Percentiles rank a stretch among this genome's conserved stretches.
Evolutionary conservation across 2,888 invertebrate genomes (phyloP).

Genomic region (Synanthedon formicaeformis): DNA sequence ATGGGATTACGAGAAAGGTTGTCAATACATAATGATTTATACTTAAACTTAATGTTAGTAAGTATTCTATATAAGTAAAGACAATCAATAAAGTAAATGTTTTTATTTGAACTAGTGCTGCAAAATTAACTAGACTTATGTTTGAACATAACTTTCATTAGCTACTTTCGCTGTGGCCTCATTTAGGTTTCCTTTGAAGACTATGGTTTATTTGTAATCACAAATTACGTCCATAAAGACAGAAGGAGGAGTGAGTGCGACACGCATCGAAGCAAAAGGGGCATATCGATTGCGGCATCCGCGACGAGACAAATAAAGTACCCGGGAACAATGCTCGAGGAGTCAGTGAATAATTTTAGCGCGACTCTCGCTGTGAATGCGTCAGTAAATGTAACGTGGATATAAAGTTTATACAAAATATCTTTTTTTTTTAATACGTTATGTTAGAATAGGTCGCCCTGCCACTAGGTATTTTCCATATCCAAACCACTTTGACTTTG

Average conservation of each 20-base stretch:
- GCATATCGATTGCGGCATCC: constrained; percentile 19
- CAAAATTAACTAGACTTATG: background rate
- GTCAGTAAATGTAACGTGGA: constrained; percentile 3
- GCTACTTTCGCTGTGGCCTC: background rate
- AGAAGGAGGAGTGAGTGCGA: constrained; percentile 47
- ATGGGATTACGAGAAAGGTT: no score
- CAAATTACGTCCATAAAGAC: constrained; percentile 42
- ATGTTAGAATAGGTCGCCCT: no score
- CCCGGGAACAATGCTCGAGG: constrained; percentile 61
- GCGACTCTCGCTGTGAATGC: constrained; percentile 37
- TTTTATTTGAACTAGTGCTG: background rate
- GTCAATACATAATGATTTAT: no score
- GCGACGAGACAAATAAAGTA: constrained; percentile 58
- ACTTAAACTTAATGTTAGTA: no score
- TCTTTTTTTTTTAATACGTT: no score
- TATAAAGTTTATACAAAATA: background rate
- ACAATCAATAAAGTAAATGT: no score
- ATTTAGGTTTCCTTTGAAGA: constrained; percentile 5
- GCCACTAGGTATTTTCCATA: no score
- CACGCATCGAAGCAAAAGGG: constrained; percentile 51
- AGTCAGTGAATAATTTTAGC: constrained; percentile 67
- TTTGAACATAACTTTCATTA: background rate
- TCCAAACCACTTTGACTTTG: no score
- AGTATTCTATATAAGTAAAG: no score
- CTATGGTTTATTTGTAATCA: constrained; percentile 40